Base-by-base conservation (phyloP, 2,113 vertebrate genomes). In the Actenoides lindsayi region DNA sequence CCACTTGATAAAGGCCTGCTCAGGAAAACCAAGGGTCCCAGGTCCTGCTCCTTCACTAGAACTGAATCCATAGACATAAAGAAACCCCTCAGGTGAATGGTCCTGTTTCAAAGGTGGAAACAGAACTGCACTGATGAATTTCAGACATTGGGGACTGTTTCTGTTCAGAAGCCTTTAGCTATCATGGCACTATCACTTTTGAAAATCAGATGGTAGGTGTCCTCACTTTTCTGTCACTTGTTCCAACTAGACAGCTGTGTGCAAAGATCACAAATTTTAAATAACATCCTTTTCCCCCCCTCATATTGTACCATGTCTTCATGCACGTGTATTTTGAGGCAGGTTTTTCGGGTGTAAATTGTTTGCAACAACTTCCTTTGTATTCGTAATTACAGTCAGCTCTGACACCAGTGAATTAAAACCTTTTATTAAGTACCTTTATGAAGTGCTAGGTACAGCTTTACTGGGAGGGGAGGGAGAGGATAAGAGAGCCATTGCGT, bases 331-430 rank as follows among this genome's bases (percentile, higher is more conserved):
- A 33, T 71, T 83, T 93, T 82, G 35, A 88, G 60, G 54, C n/a
- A 80, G 37, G 19, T 73, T 97, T 96, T 50, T 4, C 23, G 46
- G 59, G 35, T 10, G 25, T 25, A 78, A 54, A 46, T 68, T 84
- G 27, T 91, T 93, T 92, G 30, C 75, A 69, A 41, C 33, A 54
- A 31, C 59, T 94, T 87, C 31, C 30, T 89, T 83, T 12, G 2
- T 81, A 28, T 86, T 77, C 41, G 14, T 91, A 80, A 81, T 88
- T 93, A 39, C 50, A 69, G 42, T 65, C 77, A 89, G 25, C 35
- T 83, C 75, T 67, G 69, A 77, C 87, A 94, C 54, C 67, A 60
- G 77, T 83, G 64, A 90, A 84, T 89, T 78, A 94, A 88, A 91
- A 50, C 59, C 53, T 86, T 78, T 82, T 82, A 51, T 93, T 87